Conservation (phyloP, 2,797 vertebrate genomes). For the Microcaecilia unicolor region DNA sequence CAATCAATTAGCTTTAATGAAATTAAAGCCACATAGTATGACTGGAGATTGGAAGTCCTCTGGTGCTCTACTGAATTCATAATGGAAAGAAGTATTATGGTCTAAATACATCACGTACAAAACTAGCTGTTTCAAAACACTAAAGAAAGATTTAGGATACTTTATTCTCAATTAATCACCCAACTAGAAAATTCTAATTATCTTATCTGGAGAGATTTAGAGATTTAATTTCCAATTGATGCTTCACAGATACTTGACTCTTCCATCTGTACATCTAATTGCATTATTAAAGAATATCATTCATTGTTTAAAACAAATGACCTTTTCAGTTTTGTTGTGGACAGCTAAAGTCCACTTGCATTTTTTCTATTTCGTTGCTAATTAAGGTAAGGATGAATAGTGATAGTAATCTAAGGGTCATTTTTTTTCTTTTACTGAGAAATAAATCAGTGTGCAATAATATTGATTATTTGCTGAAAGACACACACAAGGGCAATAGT, state of each 20-base stretch:
- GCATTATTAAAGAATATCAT: conserved; percentile 6
- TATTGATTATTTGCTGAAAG: conserved; percentile 18
- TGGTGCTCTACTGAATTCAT: conserved; percentile 24
- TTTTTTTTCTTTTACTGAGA: conserved; percentile 11
- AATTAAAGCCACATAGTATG: conserved; percentile 32
- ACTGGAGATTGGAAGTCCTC: conserved; percentile 16
- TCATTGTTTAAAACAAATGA: conserved; percentile 7
- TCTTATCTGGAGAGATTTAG: conserved; percentile 11
- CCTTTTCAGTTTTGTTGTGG: conserved; percentile 2
- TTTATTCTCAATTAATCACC: conserved; percentile 21
- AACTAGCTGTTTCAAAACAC: conserved; percentile 14
- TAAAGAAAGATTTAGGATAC: conserved; percentile 24
- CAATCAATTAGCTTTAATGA: conserved; percentile 41
- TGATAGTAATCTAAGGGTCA: conserved; percentile 6
- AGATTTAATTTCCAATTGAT: conserved; percentile 15
- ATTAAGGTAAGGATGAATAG: not conserved
- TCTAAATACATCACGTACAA: conserved; percentile 21
- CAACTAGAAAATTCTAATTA: conserved; percentile 28
- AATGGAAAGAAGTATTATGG: conserved; percentile 16
- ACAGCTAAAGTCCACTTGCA: not conserved
- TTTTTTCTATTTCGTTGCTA: conserved; percentile 13
- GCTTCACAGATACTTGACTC: conserved; percentile 3
- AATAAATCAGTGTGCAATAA: not conserved
- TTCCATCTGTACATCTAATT: conserved; percentile 1
- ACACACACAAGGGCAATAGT: not conserved